These are phyloP conservation scores for Phthorimaea operculella DNA, from an alignment of 1,140 invertebrate genomes.

Conservation along the genomic window DNA sequence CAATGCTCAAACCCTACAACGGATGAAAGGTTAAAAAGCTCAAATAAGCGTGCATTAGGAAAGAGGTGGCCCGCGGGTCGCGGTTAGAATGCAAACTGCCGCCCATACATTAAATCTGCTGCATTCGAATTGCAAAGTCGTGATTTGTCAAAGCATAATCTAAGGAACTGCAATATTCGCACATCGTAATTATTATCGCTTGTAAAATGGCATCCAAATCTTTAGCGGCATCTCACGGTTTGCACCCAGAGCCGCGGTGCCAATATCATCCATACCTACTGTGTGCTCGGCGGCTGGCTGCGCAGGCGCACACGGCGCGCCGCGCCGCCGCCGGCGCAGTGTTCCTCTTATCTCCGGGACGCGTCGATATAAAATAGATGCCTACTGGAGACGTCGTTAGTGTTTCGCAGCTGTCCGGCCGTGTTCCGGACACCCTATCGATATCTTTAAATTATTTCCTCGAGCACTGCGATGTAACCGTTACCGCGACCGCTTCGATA, in stretches of 20 bases:
- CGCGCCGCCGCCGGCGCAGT: neutral
- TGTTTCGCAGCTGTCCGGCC: slow-evolving; percentile 23
- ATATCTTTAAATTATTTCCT: slow-evolving; percentile 59
- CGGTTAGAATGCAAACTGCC: slow-evolving; percentile 66
- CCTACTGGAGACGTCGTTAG: slow-evolving; percentile 7
- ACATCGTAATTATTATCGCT: slow-evolving; percentile 66
- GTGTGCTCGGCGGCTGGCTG: neutral
- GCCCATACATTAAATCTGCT: slow-evolving; percentile 67
- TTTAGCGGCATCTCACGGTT: slow-evolving; percentile 50
- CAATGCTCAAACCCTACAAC: slow-evolving; percentile 57
- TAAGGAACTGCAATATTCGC: slow-evolving; percentile 65
- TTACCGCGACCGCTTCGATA: slow-evolving; percentile 50
- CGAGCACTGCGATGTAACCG: slow-evolving; percentile 43
- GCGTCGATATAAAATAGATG: slow-evolving; percentile 6
- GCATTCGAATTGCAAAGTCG: slow-evolving; percentile 66
- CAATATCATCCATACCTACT: neutral
- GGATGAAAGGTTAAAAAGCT: slow-evolving; percentile 67
- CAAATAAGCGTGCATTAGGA: slow-evolving; percentile 67
- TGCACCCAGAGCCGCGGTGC: slow-evolving; percentile 8
- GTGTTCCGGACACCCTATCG: slow-evolving; percentile 36
- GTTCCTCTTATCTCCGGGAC: slow-evolving; percentile 1
- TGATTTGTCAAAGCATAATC: slow-evolving; percentile 68
- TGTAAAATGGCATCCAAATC: slow-evolving; percentile 61
- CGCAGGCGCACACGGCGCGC: neutral
- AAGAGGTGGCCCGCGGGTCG: slow-evolving; percentile 64